Base-by-base conservation (phyloP, 2,888 invertebrate genomes). In the Fragum whitleyi region DNA sequence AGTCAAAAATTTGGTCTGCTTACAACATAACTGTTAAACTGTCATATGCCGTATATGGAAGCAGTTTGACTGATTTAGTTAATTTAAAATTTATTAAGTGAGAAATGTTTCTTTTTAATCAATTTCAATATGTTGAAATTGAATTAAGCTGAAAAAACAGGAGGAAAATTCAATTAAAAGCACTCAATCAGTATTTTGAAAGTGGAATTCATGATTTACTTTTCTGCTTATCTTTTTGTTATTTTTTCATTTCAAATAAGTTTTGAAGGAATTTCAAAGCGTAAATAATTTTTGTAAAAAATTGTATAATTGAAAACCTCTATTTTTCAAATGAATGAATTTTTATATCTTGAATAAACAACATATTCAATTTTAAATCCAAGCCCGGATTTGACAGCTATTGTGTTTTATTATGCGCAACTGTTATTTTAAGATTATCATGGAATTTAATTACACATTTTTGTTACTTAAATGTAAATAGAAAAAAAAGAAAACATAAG, bases 391-490 rank as follows among this genome's bases (percentile, higher is more conserved):
- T 72, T 78, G 61, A 75, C 76, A 74, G 74, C 62, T 47, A 65
- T 74, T 74, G 67, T 72, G n/a, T 53, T 28, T 21, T 32, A 21
- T 39, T 42, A 62, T 51, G 53, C 55, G 62, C 1, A 62, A 32
- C 26, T 75, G 80, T 80, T 83, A 72, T 80, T 80, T 73, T 61
- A 77, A 77, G 80, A 80, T 83, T 75, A 83, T 57, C 71, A 32
- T 39, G 59, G 62, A 76, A 72, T 78, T 83, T 78, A 73, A 83
- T 81, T 84, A 73, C 73, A 65, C 59, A 67, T 71, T 83, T 81
- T 39, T 79, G 42, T 57, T 76, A 69, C 32, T 78, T 75, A 62
- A 83, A 83, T 78, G 80, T 82, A 83, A 81, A 80, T 77, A 79
- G 80, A 6, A 78, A 70, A 78, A 70, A 62, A 74, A 78, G 78